phyloP scores from a whole-genome alignment of 2,888 invertebrate species.

The Troilus luridus region DNA sequence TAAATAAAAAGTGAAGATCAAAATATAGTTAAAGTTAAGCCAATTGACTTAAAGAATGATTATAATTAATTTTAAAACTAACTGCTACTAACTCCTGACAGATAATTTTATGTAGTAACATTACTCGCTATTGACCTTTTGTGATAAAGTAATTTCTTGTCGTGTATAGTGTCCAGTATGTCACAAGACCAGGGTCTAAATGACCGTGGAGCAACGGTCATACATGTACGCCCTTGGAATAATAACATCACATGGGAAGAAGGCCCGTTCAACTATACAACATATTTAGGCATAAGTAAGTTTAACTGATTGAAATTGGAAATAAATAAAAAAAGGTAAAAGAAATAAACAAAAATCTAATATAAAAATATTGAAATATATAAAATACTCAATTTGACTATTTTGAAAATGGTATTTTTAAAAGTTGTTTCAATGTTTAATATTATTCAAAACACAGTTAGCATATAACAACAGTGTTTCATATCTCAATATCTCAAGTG shows the following conservation, averaged over 20 bases:
- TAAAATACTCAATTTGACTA: neutral
- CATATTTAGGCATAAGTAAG: constrained; percentile 66
- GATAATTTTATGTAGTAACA: neutral
- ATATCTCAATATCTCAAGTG: neutral
- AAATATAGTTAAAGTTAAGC: neutral
- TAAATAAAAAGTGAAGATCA: neutral
- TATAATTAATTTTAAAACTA: neutral
- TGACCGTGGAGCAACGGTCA: constrained; percentile 65
- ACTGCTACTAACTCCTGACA: neutral
- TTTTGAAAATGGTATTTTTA: neutral
- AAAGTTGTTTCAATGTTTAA: no score
- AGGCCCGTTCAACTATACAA: constrained; percentile 66
- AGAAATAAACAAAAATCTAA: neutral
- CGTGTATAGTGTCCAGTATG: constrained; percentile 25
- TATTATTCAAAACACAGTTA: neutral
- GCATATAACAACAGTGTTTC: neutral
- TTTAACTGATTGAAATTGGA: neutral
- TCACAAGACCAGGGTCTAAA: constrained; percentile 63
- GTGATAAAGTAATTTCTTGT: neutral
- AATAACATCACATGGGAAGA: constrained; percentile 65
- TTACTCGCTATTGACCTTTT: neutral
- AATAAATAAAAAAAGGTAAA: neutral
- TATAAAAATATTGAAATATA: neutral
- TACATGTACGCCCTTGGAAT: constrained; percentile 64
- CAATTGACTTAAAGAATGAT: neutral